phyloP scores from a whole-genome alignment of 1,140 invertebrate genomes.

The Bradysia coprophila region DNA sequence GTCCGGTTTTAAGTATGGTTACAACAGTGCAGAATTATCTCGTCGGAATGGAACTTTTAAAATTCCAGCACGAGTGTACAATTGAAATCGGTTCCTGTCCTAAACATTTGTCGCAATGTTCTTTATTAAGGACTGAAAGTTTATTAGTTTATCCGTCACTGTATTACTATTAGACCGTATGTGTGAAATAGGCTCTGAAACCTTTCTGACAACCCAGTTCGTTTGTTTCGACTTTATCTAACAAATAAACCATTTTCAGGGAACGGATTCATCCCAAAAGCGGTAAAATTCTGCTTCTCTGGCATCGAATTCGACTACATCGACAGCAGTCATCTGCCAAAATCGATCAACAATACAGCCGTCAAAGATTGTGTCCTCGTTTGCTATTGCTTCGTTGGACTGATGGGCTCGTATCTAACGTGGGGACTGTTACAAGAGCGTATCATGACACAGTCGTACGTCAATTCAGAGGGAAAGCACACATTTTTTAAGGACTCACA shows the following conservation, averaged over 20 bases:
- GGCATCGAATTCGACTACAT: constrained; percentile 27
- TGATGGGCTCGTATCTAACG: constrained; percentile 78
- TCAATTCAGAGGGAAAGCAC: constrained; percentile 31
- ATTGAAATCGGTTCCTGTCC: no score
- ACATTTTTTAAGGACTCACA: constrained; percentile 80
- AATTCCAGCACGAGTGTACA: no score
- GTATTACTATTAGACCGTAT: no score
- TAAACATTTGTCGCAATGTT: constrained; percentile 1
- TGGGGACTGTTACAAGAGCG: constrained; percentile 93
- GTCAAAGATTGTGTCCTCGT: neutral
- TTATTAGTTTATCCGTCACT: no score
- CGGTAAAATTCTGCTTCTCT: constrained; percentile 42
- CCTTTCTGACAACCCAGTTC: no score
- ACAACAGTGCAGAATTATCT: no score
- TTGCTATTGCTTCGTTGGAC: constrained; percentile 65
- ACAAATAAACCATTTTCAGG: no score
- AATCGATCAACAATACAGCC: constrained; percentile 1
- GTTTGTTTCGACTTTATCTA: no score
- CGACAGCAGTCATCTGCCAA: constrained; percentile 3
- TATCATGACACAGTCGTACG: constrained; percentile 73
- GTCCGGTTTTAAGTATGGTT: no score
- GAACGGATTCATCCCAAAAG: constrained; percentile 30
- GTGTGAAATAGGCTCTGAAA: no score
- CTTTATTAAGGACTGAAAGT: neutral
- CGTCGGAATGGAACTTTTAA: no score